Evolutionary conservation across 2,797 vertebrate species (phyloP).

Genomic region (Triplophysa yarkandensis): DNA sequence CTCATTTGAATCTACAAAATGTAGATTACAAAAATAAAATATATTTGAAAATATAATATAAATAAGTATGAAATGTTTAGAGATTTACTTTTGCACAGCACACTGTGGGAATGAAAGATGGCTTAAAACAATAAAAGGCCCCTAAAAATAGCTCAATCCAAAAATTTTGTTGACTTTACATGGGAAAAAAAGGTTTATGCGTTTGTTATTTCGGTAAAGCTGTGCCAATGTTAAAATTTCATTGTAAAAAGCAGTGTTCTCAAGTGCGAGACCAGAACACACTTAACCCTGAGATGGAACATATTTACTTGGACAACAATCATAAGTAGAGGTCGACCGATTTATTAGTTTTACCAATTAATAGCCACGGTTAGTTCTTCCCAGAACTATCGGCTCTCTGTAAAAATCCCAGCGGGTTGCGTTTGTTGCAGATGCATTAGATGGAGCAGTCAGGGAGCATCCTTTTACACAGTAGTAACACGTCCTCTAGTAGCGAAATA

Average conservation of each 20-base stretch:
- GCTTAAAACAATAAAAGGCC: conserved; percentile 4
- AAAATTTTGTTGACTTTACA: conserved; percentile 60
- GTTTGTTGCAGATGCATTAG: too few relatives aligned
- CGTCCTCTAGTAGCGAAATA: too few relatives aligned
- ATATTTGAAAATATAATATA: neutral
- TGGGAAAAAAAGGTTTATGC: conserved; percentile 57
- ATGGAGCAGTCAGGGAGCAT: too few relatives aligned
- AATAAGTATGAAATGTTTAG: neutral
- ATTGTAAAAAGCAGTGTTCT: conserved; percentile 61
- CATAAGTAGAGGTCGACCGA: too few relatives aligned
- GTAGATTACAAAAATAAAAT: neutral
- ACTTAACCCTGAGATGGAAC: conserved; percentile 3
- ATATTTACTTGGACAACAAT: conserved; percentile 6
- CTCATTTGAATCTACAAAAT: conserved; percentile 3
- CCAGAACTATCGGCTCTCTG: too few relatives aligned
- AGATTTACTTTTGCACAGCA: conserved; percentile 28
- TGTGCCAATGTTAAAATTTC: conserved; percentile 63
- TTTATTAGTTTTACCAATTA: too few relatives aligned
- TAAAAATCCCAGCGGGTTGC: too few relatives aligned
- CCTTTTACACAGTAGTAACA: too few relatives aligned
- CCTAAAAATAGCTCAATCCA: conserved; percentile 18
- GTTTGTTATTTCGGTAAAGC: conserved; percentile 62
- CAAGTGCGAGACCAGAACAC: neutral
- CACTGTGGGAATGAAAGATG: conserved; percentile 30
- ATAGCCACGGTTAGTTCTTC: too few relatives aligned